Evolutionary conservation across 2,888 invertebrate species (phyloP).

Genomic region (Anodontia alba): DNA sequence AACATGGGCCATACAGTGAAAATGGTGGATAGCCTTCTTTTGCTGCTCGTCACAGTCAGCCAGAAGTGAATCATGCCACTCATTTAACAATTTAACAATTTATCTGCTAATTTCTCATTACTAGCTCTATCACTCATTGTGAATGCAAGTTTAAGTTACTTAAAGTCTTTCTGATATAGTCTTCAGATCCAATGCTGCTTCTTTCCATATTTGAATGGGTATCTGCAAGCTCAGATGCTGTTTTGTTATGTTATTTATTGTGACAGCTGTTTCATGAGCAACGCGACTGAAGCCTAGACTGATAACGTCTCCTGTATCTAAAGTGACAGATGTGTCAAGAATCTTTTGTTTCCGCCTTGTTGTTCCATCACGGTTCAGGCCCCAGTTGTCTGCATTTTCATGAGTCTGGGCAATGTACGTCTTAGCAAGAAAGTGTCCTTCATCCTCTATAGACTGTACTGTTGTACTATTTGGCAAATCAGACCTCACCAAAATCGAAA

Average conservation of each 20-base stretch:
- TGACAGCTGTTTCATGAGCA: constrained; percentile 34
- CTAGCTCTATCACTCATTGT: constrained; percentile 27
- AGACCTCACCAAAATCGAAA: too few species aligned
- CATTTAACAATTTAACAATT: constrained; percentile 15
- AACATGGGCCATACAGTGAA: constrained; percentile 58
- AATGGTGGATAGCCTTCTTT: constrained; percentile 21
- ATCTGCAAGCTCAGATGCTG: constrained; percentile 28
- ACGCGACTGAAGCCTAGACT: constrained; percentile 38
- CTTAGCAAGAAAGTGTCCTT: too few species aligned
- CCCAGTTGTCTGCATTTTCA: constrained; percentile 26
- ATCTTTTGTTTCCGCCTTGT: constrained; percentile 49
- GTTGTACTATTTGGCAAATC: constrained; percentile 27
- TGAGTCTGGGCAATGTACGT: constrained; percentile 34
- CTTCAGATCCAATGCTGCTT: not conserved
- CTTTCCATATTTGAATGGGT: not conserved
- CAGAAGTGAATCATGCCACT: constrained; percentile 11
- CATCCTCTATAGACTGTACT: constrained; percentile 39
- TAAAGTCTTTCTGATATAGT: not conserved
- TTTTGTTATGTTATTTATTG: constrained; percentile 35
- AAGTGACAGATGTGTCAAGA: constrained; percentile 47
- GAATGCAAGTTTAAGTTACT: constrained; percentile 21
- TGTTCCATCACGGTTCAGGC: constrained; percentile 40
- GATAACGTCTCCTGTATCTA: constrained; percentile 38
- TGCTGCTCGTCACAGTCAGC: not conserved
- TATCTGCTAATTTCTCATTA: constrained; percentile 23